These are phyloP conservation scores for Drosophila histrio DNA, from an alignment of 2,888 invertebrate species.

Conservation along the genomic window DNA sequence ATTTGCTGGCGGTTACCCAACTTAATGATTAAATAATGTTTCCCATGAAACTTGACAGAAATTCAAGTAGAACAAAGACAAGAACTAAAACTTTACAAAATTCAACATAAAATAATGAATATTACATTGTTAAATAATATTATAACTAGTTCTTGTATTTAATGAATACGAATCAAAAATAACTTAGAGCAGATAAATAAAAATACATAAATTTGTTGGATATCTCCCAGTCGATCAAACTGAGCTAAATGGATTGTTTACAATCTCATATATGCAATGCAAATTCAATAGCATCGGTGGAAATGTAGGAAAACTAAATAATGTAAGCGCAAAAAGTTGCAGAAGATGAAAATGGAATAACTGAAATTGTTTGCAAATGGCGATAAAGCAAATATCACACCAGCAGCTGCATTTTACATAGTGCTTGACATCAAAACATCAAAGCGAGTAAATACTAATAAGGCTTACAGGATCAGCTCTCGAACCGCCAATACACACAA, in stretches of 20 bases:
- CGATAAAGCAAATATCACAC: conserved; percentile 20
- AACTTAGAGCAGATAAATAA: too few relatives aligned
- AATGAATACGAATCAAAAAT: too few relatives aligned
- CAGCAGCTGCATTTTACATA: conserved; percentile 24
- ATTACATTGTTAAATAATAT: not conserved
- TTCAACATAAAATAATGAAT: not conserved
- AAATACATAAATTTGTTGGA: too few relatives aligned
- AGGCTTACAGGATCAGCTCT: conserved; percentile 52
- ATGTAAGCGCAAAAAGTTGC: not conserved
- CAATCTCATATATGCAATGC: not conserved
- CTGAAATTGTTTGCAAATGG: conserved; percentile 13
- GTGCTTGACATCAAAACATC: conserved; percentile 27
- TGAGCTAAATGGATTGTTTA: not conserved
- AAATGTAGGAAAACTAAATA: conserved; percentile 19
- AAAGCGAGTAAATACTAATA: conserved; percentile 47
- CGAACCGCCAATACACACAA: not conserved
- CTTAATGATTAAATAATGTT: conserved; percentile 39
- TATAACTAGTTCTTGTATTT: too few relatives aligned
- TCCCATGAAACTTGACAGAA: not conserved
- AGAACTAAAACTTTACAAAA: not conserved
- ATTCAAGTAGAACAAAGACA: not conserved
- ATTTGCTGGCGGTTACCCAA: conserved; percentile 28
- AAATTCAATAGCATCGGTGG: not conserved
- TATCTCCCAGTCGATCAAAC: too few relatives aligned
- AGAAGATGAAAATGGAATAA: conserved; percentile 14